Evolutionary conservation across 2,113 vertebrate species (phyloP).

Genomic region (Chrysochloris asiatica): DNA sequence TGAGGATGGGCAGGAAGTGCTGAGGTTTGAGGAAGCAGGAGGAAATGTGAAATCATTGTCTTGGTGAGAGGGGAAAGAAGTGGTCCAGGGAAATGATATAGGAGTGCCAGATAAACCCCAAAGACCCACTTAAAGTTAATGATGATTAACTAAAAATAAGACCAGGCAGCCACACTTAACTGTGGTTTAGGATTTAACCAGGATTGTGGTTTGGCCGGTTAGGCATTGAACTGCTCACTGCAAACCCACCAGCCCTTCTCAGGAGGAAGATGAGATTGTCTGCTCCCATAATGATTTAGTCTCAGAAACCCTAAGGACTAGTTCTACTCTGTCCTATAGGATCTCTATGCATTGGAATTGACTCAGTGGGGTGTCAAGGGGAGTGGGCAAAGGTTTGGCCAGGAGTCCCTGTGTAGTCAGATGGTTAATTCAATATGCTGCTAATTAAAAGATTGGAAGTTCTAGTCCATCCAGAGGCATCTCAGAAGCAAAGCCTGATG

Average conservation of each 20-base stretch:
- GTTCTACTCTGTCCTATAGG: too few species aligned
- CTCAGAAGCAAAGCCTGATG: neutral
- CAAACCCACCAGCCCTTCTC: neutral
- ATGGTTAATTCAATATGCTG: neutral
- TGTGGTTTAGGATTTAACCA: neutral
- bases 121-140: neutral
- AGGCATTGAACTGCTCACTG: neutral
- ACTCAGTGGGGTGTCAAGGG: neutral
- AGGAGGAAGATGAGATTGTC: neutral
- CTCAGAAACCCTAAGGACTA: neutral
- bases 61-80: neutral
- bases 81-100: neutral
- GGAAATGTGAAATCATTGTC: neutral
- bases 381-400: too few species aligned
- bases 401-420: neutral
- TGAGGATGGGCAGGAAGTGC: neutral
- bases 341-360: neutral
- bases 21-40: neutral
- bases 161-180: neutral
- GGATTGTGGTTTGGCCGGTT: neutral
- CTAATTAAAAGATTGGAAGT: neutral
- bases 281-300: neutral
- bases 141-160: neutral
- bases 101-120: too few species aligned
- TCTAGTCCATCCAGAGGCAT: neutral